A percentile compares a stretch with the other conserved stretches of the same genome.
Evolutionary conservation across 1,140 invertebrate species (phyloP).

Genomic region (Cephus cinctus): DNA sequence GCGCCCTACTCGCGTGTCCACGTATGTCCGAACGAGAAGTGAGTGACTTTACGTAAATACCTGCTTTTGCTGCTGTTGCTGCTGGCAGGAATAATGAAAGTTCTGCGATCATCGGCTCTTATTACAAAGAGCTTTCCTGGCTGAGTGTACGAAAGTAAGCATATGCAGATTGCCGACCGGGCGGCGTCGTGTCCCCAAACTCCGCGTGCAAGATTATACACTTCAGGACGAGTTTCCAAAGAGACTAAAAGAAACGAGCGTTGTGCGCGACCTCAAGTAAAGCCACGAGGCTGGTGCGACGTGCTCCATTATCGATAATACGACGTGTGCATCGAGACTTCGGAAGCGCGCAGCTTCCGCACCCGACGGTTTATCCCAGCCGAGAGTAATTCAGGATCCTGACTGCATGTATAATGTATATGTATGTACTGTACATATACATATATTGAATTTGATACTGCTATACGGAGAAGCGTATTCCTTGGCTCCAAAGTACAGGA

Average conservation of each 20-base stretch:
- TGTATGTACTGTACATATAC: no score
- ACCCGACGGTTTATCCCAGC: background rate
- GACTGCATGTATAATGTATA: background rate
- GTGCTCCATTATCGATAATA: slow-evolving; percentile 39
- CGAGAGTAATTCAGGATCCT: background rate
- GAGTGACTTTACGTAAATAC: no score
- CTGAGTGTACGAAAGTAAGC: slow-evolving; percentile 20
- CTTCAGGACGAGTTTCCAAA: slow-evolving; percentile 33
- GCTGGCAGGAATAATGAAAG: no score
- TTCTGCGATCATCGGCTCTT: no score
- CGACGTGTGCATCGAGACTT: slow-evolving; percentile 34
- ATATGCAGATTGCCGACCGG: slow-evolving; percentile 40
- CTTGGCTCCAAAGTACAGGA: no score
- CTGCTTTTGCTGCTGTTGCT: no score
- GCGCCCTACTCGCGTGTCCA: no score
- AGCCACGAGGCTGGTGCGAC: background rate
- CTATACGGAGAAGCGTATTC: no score
- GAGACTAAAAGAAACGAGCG: slow-evolving; percentile 17
- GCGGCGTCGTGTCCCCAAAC: slow-evolving; percentile 35
- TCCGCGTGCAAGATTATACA: slow-evolving; percentile 41
- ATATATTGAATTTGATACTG: no score
- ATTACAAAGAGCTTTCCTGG: background rate
- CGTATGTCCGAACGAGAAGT: no score
- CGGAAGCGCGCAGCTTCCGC: slow-evolving; percentile 3
- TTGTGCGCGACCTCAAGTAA: background rate